Evolutionary conservation across 2,113 vertebrate species (phyloP).

Genomic region (Paralichthys olivaceus): DNA sequence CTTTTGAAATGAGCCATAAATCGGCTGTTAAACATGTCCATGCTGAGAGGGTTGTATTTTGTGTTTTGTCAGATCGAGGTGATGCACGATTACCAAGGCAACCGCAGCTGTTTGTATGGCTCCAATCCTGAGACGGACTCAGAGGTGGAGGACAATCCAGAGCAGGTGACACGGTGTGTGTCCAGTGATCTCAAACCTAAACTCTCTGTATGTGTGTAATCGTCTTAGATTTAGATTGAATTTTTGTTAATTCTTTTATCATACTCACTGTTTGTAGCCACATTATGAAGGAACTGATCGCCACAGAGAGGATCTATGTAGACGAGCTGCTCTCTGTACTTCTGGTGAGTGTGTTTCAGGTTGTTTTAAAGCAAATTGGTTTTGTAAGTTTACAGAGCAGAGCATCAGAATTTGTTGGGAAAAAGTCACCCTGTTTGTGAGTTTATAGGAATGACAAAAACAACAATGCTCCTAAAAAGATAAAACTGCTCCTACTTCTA

Average conservation of each 20-base stretch:
- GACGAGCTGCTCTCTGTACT: slow-evolving; percentile 91
- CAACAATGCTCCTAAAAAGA: not conserved
- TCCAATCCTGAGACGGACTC: slow-evolving; percentile 73
- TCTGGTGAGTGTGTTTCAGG: slow-evolving; percentile 82
- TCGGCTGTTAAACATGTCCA: too few relatives aligned
- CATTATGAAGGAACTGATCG: slow-evolving; percentile 91
- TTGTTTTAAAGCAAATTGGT: slow-evolving; percentile 3
- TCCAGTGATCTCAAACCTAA: not conserved
- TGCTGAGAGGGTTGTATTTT: not conserved
- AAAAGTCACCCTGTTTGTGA: not conserved
- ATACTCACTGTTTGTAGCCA: slow-evolving; percentile 78
- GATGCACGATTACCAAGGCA: slow-evolving; percentile 91
- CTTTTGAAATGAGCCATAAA: too few relatives aligned
- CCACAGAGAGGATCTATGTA: slow-evolving; percentile 92
- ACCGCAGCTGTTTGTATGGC: slow-evolving; percentile 81
- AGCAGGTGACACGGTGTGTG: slow-evolving; percentile 88
- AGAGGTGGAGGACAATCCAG: slow-evolving; percentile 88
- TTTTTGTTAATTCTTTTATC: not conserved
- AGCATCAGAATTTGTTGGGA: not conserved
- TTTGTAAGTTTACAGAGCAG: not conserved
- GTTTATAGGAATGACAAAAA: not conserved
- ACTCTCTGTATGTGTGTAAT: not conserved
- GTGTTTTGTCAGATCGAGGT: slow-evolving; percentile 88
- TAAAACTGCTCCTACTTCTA: too few relatives aligned
- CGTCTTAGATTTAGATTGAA: not conserved